Conservation (phyloP, 2,888 invertebrate species). For the Polydrusus cervinus region DNA sequence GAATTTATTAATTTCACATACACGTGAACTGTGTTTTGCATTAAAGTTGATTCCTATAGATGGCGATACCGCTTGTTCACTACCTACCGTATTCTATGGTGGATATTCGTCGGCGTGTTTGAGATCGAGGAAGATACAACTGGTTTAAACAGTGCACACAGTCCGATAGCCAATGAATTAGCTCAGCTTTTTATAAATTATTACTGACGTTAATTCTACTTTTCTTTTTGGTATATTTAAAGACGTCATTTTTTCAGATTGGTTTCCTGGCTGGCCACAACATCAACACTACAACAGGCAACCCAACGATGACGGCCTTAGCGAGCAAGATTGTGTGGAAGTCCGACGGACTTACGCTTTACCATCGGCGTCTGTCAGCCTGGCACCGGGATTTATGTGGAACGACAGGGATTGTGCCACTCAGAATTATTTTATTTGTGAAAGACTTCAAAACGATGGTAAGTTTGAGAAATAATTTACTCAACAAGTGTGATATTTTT, state of each 20-base stretch:
- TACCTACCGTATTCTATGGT: too few species aligned
- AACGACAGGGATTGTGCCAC: slow-evolving; percentile 86
- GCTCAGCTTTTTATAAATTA: too few species aligned
- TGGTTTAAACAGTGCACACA: too few species aligned
- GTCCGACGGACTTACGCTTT: slow-evolving; percentile 79
- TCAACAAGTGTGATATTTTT: neutral
- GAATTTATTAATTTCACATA: too few species aligned
- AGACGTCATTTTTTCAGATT: slow-evolving; percentile 74
- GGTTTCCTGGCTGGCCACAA: slow-evolving; percentile 88
- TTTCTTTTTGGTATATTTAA: too few species aligned
- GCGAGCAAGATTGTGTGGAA: slow-evolving; percentile 88
- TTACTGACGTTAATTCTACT: too few species aligned
- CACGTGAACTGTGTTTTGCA: too few species aligned
- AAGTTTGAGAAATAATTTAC: slow-evolving; percentile 61
- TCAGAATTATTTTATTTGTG: slow-evolving; percentile 84
- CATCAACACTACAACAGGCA: slow-evolving; percentile 80
- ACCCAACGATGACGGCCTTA: slow-evolving; percentile 88
- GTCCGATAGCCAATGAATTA: too few species aligned
- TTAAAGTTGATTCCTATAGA: too few species aligned
- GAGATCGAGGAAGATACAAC: too few species aligned
- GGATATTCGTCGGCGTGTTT: too few species aligned
- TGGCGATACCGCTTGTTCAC: too few species aligned
- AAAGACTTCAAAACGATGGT: slow-evolving; percentile 81
- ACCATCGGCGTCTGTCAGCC: slow-evolving; percentile 70
- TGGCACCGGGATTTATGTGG: slow-evolving; percentile 82